Evolutionary conservation across 2,888 invertebrate genomes (phyloP).

Genomic region (Lathronympha strigana): DNA sequence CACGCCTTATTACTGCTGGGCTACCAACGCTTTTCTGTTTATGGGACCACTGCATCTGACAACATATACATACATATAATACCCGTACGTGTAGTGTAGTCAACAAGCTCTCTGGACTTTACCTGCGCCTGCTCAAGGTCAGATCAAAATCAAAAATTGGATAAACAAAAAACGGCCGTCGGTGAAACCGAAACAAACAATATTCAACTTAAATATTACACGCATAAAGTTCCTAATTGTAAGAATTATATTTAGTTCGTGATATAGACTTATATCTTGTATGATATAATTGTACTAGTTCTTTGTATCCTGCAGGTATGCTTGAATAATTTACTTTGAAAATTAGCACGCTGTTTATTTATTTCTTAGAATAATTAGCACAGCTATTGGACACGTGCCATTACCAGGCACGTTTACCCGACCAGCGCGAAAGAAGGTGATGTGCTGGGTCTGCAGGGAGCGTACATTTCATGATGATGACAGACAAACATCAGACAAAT

Average conservation of each 20-base stretch:
- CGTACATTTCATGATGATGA: no score
- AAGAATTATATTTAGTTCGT: no score
- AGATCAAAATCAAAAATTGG: conserved; percentile 1
- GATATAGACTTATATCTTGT: not conserved
- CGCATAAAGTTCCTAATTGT: not conserved
- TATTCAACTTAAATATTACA: not conserved
- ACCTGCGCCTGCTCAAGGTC: conserved; percentile 15
- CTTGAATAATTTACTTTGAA: not conserved
- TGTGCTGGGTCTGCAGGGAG: no score
- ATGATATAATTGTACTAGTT: not conserved
- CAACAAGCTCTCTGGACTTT: conserved; percentile 2
- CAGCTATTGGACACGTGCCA: not conserved
- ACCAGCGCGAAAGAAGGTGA: no score
- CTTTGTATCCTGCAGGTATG: not conserved
- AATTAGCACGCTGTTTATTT: not conserved
- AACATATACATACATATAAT: no score
- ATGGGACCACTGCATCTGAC: no score
- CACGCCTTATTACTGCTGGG: no score
- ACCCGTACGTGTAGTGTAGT: no score
- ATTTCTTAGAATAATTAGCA: not conserved
- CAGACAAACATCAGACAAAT: no score
- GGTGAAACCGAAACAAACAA: not conserved
- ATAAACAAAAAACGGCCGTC: not conserved
- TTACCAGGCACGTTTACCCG: no score
- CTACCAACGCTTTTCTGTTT: no score